These are phyloP conservation scores for Micropoecilia bifurca DNA, from an alignment of 2,797 vertebrate species.

Conservation along the genomic window DNA sequence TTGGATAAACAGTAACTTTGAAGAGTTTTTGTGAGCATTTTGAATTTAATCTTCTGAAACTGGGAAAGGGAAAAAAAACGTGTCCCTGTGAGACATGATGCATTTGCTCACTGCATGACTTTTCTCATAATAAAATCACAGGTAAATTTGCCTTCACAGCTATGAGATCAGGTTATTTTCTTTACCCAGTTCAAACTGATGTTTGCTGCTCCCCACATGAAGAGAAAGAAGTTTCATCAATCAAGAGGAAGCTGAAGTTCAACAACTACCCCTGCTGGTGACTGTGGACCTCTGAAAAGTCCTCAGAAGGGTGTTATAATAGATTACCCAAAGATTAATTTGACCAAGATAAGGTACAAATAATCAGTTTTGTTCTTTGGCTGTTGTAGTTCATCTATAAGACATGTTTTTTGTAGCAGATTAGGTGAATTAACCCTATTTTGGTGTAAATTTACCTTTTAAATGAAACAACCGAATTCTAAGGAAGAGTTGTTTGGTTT, in stretches of 20 bases:
- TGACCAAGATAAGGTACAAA: neutral
- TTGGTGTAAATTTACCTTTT: neutral
- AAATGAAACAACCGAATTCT: neutral
- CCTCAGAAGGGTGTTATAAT: neutral
- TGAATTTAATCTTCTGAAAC: neutral
- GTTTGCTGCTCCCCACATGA: neutral
- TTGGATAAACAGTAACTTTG: neutral
- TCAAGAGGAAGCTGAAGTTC: constrained; percentile 19
- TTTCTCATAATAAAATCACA: neutral
- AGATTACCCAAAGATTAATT: neutral
- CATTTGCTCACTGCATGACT: neutral
- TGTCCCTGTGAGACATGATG: neutral
- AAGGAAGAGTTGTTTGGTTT: constrained; percentile 1
- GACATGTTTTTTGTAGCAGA: neutral
- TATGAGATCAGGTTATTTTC: neutral
- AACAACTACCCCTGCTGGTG: constrained; percentile 66
- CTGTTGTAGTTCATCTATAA: neutral
- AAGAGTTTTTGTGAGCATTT: neutral
- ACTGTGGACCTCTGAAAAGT: constrained; percentile 5
- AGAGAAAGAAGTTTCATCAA: neutral
- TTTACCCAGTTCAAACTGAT: neutral
- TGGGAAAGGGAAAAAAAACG: neutral
- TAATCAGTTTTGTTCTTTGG: neutral
- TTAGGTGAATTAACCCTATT: neutral
- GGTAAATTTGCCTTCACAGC: neutral